Conservation (phyloP, 2,797 vertebrate genomes). For the Vultur gryphus region DNA sequence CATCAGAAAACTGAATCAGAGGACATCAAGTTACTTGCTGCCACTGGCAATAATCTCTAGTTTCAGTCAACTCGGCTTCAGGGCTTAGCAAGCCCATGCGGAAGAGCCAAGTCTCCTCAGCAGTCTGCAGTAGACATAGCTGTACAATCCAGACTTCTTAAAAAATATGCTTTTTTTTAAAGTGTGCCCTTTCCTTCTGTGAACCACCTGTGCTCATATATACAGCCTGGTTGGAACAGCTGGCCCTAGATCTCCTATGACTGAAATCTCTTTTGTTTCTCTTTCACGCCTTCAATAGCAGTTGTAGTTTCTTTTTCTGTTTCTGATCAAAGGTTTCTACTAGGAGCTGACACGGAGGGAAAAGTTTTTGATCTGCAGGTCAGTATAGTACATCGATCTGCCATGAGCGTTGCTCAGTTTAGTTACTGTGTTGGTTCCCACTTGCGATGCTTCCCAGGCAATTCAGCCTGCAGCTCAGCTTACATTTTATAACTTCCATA, state of each 20-base stretch:
- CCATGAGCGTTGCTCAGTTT: neutral
- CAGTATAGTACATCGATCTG: neutral
- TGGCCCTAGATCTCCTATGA: neutral
- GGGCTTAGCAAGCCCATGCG: neutral
- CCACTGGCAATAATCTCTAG: neutral
- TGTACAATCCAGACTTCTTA: neutral
- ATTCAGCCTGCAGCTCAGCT: neutral
- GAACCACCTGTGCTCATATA: neutral
- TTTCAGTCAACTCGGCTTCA: neutral
- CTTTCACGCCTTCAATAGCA: neutral
- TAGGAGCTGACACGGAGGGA: neutral
- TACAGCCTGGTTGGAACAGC: neutral
- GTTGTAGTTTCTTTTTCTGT: neutral
- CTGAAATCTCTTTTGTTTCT: neutral
- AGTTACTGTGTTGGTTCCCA: neutral
- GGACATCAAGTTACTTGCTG: neutral
- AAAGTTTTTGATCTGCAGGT: neutral
- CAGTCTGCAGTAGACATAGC: neutral
- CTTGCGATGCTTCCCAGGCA: rapidly evolving
- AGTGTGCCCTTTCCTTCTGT: neutral
- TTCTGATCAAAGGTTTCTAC: neutral
- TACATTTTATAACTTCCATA: neutral
- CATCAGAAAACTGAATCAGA: neutral
- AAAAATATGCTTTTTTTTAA: neutral
- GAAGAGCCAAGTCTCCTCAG: neutral